These are phyloP conservation scores for Agapostemon virescens DNA, from an alignment of 2,888 invertebrate species.

Conservation along the genomic window DNA sequence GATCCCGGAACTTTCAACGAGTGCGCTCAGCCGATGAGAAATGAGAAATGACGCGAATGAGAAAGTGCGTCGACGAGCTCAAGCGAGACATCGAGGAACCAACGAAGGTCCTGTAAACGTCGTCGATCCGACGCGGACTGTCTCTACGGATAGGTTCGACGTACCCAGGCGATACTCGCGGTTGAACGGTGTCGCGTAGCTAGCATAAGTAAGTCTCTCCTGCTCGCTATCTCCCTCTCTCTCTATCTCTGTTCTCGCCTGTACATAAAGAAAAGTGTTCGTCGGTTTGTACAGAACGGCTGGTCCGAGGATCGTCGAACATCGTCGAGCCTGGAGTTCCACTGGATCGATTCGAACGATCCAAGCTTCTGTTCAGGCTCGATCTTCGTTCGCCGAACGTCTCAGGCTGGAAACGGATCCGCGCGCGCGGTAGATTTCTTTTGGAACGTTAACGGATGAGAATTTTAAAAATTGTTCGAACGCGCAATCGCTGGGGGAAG, in stretches of 20 bases:
- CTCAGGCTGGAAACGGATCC: background rate
- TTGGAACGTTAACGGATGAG: background rate
- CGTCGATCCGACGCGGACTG: background rate
- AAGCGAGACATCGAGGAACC: background rate
- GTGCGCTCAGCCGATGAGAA: no score
- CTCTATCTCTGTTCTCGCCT: constrained; percentile 2
- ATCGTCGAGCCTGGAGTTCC: constrained; percentile 39
- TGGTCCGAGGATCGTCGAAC: constrained; percentile 27
- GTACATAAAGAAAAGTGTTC: constrained; percentile 35
- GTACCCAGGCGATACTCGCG: constrained; percentile 25
- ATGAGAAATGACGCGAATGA: no score
- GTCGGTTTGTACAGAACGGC: constrained; percentile 58
- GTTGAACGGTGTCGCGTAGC: constrained; percentile 35
- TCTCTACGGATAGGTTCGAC: background rate
- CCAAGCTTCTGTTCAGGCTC: constrained; percentile 28
- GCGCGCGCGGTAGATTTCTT: background rate
- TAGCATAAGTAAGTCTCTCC: constrained; percentile 33
- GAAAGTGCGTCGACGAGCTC: constrained; percentile 1
- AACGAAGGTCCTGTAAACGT: background rate
- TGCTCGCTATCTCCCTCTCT: constrained; percentile 5
- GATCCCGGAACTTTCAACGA: constrained; percentile 1
- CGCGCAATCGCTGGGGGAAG: background rate
- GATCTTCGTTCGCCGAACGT: constrained; percentile 3
- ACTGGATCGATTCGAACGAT: background rate
- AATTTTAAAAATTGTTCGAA: background rate